Conservation (phyloP, 2,113 vertebrate species). For the Hippocampus barbouri region DNA sequence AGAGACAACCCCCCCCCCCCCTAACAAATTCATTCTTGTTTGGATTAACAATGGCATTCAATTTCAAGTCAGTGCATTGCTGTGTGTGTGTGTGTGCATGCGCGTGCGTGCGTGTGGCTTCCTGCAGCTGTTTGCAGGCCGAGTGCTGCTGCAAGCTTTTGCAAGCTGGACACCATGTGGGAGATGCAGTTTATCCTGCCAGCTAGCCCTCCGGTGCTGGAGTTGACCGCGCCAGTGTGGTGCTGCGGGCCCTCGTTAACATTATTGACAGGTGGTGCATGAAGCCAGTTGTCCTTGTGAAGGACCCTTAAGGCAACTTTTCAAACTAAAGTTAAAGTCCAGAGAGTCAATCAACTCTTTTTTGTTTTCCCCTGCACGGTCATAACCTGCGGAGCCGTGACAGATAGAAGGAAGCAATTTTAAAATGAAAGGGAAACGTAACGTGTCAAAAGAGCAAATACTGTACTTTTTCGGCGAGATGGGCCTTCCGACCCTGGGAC, state of each 20-base stretch:
- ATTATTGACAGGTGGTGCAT: conserved; percentile 68
- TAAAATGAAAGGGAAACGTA: background rate
- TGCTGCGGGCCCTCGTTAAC: conserved; percentile 55
- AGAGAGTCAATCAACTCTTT: conserved; percentile 25
- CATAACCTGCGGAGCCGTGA: conserved; percentile 7
- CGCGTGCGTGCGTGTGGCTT: conserved; percentile 2
- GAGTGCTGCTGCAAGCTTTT: conserved; percentile 33
- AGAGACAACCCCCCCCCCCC: background rate
- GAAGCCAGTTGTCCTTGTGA: conserved; percentile 60
- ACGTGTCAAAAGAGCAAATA: background rate
- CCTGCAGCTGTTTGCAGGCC: conserved; percentile 21
- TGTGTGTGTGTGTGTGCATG: background rate
- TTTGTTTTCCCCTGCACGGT: conserved; percentile 20
- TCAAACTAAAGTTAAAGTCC: conserved; percentile 47
- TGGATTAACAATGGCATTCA: background rate
- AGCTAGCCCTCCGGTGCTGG: conserved; percentile 47
- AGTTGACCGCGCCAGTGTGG: conserved; percentile 30
- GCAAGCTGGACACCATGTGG: conserved; percentile 58
- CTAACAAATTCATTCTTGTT: background rate
- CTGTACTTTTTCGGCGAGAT: background rate
- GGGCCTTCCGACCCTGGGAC: too few species aligned
- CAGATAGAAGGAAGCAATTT: background rate
- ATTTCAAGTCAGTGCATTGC: background rate
- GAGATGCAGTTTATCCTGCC: conserved; percentile 52
- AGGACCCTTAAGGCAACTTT: conserved; percentile 49